Conservation (phyloP, 2,888 invertebrate species). For the Hypomecis atomaria region DNA sequence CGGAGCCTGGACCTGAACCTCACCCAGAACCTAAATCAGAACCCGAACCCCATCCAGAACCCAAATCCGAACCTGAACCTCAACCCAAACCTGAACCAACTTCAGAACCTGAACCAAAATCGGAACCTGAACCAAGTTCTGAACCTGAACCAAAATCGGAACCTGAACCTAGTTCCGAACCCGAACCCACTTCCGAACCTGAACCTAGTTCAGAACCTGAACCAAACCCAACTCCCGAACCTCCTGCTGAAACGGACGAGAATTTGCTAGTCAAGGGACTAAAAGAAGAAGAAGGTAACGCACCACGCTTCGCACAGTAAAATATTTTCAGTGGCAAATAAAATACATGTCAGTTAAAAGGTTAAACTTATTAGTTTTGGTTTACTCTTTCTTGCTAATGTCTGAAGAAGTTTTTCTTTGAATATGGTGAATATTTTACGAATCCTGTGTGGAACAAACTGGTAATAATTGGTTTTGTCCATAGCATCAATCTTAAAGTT, state of each 20-base stretch:
- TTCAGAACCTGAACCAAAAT: conserved; percentile 48
- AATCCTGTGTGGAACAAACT: too few species aligned
- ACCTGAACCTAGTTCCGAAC: conserved; percentile 50
- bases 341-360: too few species aligned
- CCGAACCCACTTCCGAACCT: conserved; percentile 49
- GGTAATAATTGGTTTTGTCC: too few species aligned
- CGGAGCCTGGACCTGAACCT: conserved; percentile 13
- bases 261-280: conserved; percentile 81
- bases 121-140: conserved; percentile 41
- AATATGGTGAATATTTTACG: too few species aligned
- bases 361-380: too few species aligned
- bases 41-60: conserved; percentile 53
- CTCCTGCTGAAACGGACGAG: conserved; percentile 69
- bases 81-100: conserved; percentile 60
- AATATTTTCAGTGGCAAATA: conserved; percentile 30
- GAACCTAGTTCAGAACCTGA: conserved; percentile 62
- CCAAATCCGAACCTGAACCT: conserved; percentile 65
- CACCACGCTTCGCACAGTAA: conserved; percentile 67
- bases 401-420: too few species aligned
- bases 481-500: too few species aligned
- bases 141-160: conserved; percentile 45
- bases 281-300: conserved; percentile 79
- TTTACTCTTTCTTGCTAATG: background rate
- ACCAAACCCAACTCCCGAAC: conserved; percentile 48
- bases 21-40: conserved; percentile 62